Percentiles rank a stretch among this genome's conserved stretches.
Conservation (phyloP, 2,797 vertebrate genomes). For the Rhynchotus rufescens region DNA sequence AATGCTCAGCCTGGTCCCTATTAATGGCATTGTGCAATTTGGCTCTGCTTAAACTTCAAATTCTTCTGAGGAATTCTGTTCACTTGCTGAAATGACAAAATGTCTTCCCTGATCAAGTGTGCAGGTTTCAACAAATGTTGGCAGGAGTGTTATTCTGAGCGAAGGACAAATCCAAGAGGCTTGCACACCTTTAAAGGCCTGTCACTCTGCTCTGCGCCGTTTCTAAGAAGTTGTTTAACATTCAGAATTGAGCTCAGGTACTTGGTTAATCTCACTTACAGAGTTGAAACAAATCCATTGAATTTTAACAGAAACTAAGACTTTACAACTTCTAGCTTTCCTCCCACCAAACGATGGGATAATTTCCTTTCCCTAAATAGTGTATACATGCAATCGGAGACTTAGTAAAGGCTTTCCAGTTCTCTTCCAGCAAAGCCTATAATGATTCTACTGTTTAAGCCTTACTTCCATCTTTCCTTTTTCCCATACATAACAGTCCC, state of each 20-base stretch:
- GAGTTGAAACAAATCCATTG: background rate
- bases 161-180: background rate
- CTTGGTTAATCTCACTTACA: background rate
- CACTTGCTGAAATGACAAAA: constrained; percentile 41
- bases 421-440: background rate
- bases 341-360: background rate
- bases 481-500: background rate
- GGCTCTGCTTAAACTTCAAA: constrained; percentile 20
- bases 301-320: background rate
- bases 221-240: background rate
- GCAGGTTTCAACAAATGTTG: background rate
- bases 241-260: background rate
- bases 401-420: background rate
- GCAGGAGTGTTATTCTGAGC: fast-evolving
- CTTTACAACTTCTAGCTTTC: background rate
- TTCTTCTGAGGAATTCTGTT: constrained; percentile 28
- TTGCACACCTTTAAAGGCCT: background rate
- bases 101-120: background rate
- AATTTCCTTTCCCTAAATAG: background rate
- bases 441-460: background rate
- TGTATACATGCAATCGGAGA: background rate
- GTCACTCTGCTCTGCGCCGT: background rate
- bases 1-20: background rate
- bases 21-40: constrained; percentile 22
- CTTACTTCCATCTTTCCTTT: background rate